Base-by-base conservation (phyloP, 2,888 invertebrate genomes). In the Drosophila siamana region DNA sequence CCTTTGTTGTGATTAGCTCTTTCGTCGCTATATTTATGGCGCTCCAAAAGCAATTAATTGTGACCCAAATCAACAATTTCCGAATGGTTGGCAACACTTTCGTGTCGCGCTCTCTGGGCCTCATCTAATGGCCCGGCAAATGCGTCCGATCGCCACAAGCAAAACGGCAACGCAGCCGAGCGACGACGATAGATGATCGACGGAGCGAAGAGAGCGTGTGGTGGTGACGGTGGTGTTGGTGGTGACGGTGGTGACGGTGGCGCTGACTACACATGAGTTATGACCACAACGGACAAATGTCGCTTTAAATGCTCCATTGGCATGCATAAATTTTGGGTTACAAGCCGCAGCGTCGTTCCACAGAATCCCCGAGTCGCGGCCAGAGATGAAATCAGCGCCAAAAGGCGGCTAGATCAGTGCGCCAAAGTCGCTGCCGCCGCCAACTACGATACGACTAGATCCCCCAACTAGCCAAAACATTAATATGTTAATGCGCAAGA, bases 401-500 rank as follows among this genome's bases (percentile, higher is more conserved):
- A 80, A 80, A 77, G 80, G 78, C 86, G 86, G 82, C 86, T 82
- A 83, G 86, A 89, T 88, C 86, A 85, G 81, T 83, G 71, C 86
- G 64, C 79, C 71, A 75, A 75, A 55, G 65, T 74, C 71, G 75
- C 73, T 66, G n/a, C 26, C 24, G 77, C 78, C 68, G 57, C 52
- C 69, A 68, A 69, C 75, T 26, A 36, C 28, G 24, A 38, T 72
- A 72, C 54, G 56, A 48, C 54, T 67, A 61, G 61, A 72, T 80
- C 69, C 78, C 75, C 70, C 63, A 65, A 65, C 61, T 69, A 71
- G 78, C 74, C 82, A 77, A 80, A 74, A 78, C 90, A 91, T 89
- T 88, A 89, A 89, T 89, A 90, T 91, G 90, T 88, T 89, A 91
- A 90, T 91, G 89, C 80, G 85, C 83, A 77, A 77, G 76, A 80